These are phyloP conservation scores for Calyptomena viridis DNA, from an alignment of 2,113 vertebrate species.

Conservation along the genomic window DNA sequence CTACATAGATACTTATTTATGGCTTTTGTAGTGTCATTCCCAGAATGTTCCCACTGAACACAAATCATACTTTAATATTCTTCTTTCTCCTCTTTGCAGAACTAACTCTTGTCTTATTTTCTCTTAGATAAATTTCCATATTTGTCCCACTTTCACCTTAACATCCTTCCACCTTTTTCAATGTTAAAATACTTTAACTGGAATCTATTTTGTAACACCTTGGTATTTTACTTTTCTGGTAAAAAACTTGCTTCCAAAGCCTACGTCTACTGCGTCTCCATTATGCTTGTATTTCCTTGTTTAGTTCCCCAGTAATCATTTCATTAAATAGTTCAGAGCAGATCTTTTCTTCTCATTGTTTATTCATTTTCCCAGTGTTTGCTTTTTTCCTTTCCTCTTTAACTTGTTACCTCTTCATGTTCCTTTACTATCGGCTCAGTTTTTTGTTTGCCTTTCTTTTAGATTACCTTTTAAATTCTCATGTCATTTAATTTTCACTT, in stretches of 20 bases:
- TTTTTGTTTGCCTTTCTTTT: background rate
- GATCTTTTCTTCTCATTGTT: background rate
- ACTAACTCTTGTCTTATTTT: background rate
- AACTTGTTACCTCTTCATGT: background rate
- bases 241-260: background rate
- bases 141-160: background rate
- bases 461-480: background rate
- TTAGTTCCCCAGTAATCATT: fast-evolving
- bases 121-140: background rate
- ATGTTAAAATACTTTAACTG: background rate
- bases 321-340: too few relatives aligned
- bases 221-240: background rate
- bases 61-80: background rate
- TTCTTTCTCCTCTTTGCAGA: background rate
- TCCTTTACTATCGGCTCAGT: background rate
- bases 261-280: background rate
- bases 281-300: background rate
- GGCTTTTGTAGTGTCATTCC: background rate
- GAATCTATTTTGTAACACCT: background rate
- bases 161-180: background rate
- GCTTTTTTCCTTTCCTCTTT: background rate
- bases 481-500: background rate
- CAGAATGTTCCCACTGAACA: background rate
- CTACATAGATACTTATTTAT: background rate
- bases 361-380: background rate